A percentile compares a stretch with the other conserved stretches of the same genome.
These are phyloP conservation scores for Chrysolina haemoptera DNA, from an alignment of 2,888 invertebrate genomes.

Conservation along the genomic window DNA sequence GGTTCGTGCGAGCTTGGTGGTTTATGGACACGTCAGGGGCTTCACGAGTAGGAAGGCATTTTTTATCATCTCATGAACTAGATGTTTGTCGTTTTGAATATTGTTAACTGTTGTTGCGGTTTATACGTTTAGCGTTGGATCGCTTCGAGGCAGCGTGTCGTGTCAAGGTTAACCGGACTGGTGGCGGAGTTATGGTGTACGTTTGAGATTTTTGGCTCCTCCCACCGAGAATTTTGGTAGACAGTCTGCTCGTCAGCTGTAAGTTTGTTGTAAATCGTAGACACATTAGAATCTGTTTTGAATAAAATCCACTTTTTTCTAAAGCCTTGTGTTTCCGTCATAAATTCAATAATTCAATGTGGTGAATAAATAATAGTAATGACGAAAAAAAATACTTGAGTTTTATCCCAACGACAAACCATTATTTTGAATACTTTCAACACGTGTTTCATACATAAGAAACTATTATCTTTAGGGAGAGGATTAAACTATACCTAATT, in stretches of 20 bases:
- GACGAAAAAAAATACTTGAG: no score
- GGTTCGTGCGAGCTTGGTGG: background rate
- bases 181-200: conserved; percentile 38
- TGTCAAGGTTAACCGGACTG: conserved; percentile 42
- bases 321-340: no score
- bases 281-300: background rate
- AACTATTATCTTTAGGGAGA: no score
- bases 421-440: no score
- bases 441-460: no score
- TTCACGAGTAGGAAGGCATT: no score
- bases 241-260: conserved; percentile 13
- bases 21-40: background rate
- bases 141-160: conserved; percentile 10
- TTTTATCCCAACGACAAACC: no score
- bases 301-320: background rate
- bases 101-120: background rate
- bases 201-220: conserved; percentile 22
- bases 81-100: background rate
- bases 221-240: conserved; percentile 9
- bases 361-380: no score
- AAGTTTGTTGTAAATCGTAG: background rate
- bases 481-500: no score
- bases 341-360: no score
- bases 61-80: background rate
- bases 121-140: background rate